These are phyloP conservation scores for Buteo buteo DNA, from an alignment of 2,113 vertebrate genomes.

Conservation along the genomic window DNA sequence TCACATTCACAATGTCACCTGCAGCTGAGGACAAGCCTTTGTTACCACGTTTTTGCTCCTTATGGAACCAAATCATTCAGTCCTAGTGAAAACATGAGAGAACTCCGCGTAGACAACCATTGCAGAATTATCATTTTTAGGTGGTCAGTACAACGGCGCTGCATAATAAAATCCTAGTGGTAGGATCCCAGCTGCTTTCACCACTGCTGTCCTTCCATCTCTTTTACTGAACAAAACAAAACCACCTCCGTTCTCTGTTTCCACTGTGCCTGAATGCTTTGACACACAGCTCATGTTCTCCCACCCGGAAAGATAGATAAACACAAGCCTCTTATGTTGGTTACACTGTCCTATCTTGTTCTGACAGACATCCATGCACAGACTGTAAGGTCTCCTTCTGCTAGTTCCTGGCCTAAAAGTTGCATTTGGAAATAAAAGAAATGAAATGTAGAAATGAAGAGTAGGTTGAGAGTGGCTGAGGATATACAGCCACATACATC, in stretches of 20 bases:
- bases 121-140: not conserved
- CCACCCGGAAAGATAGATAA: not conserved
- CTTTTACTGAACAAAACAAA: not conserved
- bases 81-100: not conserved
- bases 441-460: not conserved
- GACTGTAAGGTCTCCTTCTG: not conserved
- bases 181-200: not conserved
- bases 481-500: not conserved
- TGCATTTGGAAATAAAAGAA: not conserved
- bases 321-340: not conserved
- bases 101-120: not conserved
- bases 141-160: not conserved
- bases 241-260: not conserved
- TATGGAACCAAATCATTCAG: not conserved
- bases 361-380: not conserved
- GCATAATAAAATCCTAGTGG: not conserved
- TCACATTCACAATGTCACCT: not conserved
- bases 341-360: not conserved
- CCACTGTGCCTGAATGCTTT: not conserved
- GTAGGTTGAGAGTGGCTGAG: not conserved
- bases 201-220: not conserved
- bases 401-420: not conserved
- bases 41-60: not conserved
- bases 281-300: not conserved
- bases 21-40: not conserved